These are phyloP conservation scores for Candidula unifasciata DNA, from an alignment of 2,888 invertebrate species.

Conservation along the genomic window DNA sequence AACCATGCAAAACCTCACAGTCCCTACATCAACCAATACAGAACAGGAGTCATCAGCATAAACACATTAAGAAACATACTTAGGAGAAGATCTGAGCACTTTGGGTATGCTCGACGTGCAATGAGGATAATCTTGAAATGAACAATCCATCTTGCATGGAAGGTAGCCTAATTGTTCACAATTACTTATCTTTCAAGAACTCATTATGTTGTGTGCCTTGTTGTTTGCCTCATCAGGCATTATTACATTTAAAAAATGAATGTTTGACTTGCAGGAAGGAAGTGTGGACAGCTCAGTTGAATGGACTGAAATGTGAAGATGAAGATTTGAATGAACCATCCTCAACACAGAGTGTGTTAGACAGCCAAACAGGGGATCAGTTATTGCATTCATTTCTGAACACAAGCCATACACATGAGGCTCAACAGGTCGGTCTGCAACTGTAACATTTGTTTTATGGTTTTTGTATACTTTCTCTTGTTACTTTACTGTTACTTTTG, in stretches of 20 bases:
- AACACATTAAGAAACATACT: too few species aligned
- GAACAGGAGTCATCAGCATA: too few species aligned
- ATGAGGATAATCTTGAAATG: too few species aligned
- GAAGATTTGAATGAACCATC: constrained; percentile 23
- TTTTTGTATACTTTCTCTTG: neutral
- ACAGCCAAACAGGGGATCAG: neutral
- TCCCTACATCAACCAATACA: too few species aligned
- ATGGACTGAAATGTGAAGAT: constrained; percentile 20
- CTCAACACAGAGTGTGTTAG: constrained; percentile 16
- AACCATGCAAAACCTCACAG: too few species aligned
- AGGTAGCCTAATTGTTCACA: too few species aligned
- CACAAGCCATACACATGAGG: neutral
- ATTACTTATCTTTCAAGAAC: too few species aligned
- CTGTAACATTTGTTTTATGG: neutral
- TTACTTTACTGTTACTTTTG: neutral
- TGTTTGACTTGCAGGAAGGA: constrained; percentile 14
- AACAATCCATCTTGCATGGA: too few species aligned
- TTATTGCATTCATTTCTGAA: neutral
- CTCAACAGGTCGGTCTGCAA: neutral
- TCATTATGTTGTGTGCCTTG: too few species aligned
- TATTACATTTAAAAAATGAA: neutral
- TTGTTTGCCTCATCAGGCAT: too few species aligned
- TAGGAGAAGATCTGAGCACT: too few species aligned
- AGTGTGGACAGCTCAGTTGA: neutral
- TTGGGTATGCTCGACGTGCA: too few species aligned